Evolutionary conservation across 2,888 invertebrate genomes (phyloP), one percentile per base, ranked within the genome.

Genomic region (Mythimna albipuncta): DNA sequence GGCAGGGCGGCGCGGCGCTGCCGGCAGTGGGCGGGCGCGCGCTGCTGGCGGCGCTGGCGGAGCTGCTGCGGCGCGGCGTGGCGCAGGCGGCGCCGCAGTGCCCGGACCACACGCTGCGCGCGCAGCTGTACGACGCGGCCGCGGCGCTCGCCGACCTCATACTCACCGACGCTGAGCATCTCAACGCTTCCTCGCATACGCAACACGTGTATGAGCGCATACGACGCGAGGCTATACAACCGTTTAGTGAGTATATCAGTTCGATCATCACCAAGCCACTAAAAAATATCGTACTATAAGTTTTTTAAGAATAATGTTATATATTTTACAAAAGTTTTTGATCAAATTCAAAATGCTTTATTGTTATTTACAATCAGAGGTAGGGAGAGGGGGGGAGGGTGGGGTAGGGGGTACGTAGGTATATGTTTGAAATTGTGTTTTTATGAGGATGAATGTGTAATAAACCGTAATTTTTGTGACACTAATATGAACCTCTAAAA

Each of bases 141-240:
- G 93, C 79, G 79, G 88, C 88, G 84, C 94, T 84, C 90, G 97
- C 93, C 2, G 92, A 91, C 83, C 83, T 88, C 13, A 38, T 91
- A 54, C 92, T 94, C 72, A 55, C 86, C 3, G 92, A 90, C 38
- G 89, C 89, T 41, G 82, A 78, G 67, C 88, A 82, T 41, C 89
- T 89, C 2, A 9, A 61, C 32, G 0, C 16, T 0, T 26, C 32
- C 21, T 5, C 85, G 26, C 85, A 74, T 77, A 79, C 88, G 9
- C 79, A 73, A 11, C 89, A 84, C 67, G 97, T 97, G 72, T 98
- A 97, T 88, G 97, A 97, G 85, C 94, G 97, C 1, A 97, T 98
- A 88, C 94, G 98, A 66, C 93, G 96, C 32, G 97, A 97, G 81
- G 92, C 97, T 61, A 98, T 98, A 79, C 97, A 97, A 64, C 97